Evolutionary conservation across 2,888 invertebrate species (phyloP).

Genomic region (Steromphala cineraria): DNA sequence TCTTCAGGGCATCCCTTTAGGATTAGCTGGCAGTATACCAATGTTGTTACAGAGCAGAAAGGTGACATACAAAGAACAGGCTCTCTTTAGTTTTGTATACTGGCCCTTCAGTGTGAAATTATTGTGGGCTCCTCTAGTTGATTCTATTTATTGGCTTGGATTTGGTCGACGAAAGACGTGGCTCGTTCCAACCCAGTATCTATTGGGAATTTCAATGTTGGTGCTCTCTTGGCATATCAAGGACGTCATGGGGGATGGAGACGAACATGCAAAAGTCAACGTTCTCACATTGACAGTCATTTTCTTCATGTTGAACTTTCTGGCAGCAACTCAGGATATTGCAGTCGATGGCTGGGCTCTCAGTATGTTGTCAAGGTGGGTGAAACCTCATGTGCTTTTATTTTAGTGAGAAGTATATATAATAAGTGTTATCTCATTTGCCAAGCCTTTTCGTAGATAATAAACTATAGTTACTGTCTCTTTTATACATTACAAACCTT

Average conservation of each 20-base stretch:
- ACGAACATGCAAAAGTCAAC: conserved; percentile 46
- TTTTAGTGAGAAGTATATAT: too few relatives aligned
- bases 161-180: conserved; percentile 94
- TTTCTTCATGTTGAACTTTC: conserved; percentile 94
- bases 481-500: too few relatives aligned
- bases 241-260: conserved; percentile 85
- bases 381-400: neutral
- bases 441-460: too few relatives aligned
- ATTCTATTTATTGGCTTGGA: conserved; percentile 87
- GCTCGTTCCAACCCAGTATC: conserved; percentile 94
- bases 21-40: conserved; percentile 94
- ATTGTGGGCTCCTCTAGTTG: conserved; percentile 98
- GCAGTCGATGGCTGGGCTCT: conserved; percentile 99
- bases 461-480: too few relatives aligned
- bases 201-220: conserved; percentile 91
- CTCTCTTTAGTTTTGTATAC: conserved; percentile 87
- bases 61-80: conserved; percentile 95
- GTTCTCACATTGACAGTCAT: conserved; percentile 82
- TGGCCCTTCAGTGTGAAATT: conserved; percentile 94
- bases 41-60: conserved; percentile 95
- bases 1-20: conserved; percentile 90
- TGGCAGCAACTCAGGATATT: conserved; percentile 99
- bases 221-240: conserved; percentile 82
- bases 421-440: too few relatives aligned
- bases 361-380: conserved; percentile 94